Evolutionary conservation across 1,140 invertebrate genomes (phyloP).

Genomic region (Tetragnatha versicolor): DNA sequence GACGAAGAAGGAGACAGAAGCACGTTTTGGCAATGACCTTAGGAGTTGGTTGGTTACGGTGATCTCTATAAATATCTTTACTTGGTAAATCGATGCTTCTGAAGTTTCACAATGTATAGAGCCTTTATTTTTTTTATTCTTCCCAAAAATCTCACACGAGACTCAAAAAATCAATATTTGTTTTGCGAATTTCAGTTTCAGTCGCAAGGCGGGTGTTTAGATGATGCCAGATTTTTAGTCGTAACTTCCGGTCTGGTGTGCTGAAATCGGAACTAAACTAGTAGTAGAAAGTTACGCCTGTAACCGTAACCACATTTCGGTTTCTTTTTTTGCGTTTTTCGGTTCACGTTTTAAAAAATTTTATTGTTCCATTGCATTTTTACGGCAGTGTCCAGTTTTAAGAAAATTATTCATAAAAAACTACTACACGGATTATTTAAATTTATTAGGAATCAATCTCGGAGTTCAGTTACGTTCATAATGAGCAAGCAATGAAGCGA

Average conservation of each 20-base stretch:
- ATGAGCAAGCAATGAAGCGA: too few relatives aligned
- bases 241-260: neutral
- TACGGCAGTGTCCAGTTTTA: too few relatives aligned
- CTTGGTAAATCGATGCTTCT: constrained; percentile 11
- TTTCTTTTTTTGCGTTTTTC: neutral
- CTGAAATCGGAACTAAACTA: neutral
- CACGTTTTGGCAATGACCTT: constrained; percentile 55
- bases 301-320: neutral
- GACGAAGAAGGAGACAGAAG: constrained; percentile 53
- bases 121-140: neutral
- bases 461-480: too few relatives aligned
- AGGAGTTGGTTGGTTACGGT: constrained; percentile 23
- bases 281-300: neutral
- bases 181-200: neutral
- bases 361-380: too few relatives aligned
- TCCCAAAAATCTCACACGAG: neutral
- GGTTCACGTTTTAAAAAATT: too few relatives aligned
- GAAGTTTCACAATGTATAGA: neutral
- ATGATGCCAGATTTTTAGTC: constrained; percentile 13
- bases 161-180: constrained; percentile 28
- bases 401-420: too few relatives aligned
- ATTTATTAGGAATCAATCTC: too few relatives aligned
- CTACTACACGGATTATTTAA: too few relatives aligned
- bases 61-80: constrained; percentile 34
- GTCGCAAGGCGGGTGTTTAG: neutral